These are phyloP conservation scores for Patagioenas fasciata DNA, from an alignment of 2,113 vertebrate species.

Conservation along the genomic window DNA sequence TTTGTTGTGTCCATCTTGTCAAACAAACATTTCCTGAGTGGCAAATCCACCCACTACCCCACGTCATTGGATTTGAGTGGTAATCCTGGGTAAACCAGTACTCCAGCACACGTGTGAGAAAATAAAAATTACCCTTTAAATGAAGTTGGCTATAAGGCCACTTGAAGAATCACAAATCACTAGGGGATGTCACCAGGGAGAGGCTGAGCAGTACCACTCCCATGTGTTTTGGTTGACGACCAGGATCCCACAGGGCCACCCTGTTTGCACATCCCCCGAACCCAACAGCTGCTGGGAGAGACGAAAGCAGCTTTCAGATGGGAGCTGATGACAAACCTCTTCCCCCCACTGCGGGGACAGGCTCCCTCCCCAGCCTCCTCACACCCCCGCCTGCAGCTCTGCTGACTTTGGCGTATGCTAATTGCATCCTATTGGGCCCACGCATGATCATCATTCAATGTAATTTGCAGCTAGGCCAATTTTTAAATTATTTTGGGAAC, in stretches of 20 bases:
- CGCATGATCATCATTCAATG: neutral
- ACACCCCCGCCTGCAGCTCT: accelerated
- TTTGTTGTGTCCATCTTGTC: neutral
- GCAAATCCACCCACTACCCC: neutral
- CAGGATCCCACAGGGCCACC: neutral
- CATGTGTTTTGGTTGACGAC: accelerated
- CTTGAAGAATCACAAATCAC: accelerated
- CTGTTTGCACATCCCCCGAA: neutral
- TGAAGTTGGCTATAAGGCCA: neutral
- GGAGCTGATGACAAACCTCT: neutral
- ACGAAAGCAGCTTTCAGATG: neutral
- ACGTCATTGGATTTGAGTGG: accelerated
- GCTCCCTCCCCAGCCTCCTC: neutral
- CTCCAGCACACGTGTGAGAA: neutral
- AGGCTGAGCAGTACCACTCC: neutral
- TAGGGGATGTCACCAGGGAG: neutral
- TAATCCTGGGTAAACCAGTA: neutral
- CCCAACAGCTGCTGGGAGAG: accelerated
- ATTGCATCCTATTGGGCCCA: neutral
- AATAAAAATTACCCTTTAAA: neutral
- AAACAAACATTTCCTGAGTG: neutral
- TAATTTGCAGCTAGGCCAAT: neutral
- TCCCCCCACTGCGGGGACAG: neutral
- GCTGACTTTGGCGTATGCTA: neutral
- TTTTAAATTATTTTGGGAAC: neutral